Evolutionary conservation across 1,140 invertebrate genomes (phyloP), one percentile per base, ranked within the genome.

Genomic region (Nomia melanderi): DNA sequence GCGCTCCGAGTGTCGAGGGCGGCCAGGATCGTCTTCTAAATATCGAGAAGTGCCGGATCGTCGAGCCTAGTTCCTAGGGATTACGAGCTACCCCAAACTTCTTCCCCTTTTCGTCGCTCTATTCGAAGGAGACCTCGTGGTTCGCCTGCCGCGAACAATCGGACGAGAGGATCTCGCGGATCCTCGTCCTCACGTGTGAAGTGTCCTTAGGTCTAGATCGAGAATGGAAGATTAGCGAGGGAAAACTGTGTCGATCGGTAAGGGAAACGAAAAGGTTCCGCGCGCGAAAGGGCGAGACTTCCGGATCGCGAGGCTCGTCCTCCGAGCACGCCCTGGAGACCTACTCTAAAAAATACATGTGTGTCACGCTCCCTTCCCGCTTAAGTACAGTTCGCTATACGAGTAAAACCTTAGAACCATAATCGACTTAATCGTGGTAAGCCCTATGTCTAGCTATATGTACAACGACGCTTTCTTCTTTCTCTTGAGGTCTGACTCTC

Each of bases 361-460:
- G 54, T 14, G 47, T 27, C 63, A 63, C 12, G 25, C 23, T 41
- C 36, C 11, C 7, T 7, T 23, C 67, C 27, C 29, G 33, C 39
- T 65, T 74, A 66, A 56, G 63, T 67, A 75, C 73, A 47, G 14
- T 44, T 56, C 64, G 47, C 53, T 75, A 67, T 14, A 59, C 53
- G 73, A 57, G 44, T 67, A 67, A 75, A 67, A 74, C 47, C 47
- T 74, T 74, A 64, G 60, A 74, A 75, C 53, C 63, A 65, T 75
- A 59, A 75, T 56, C 47, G 20, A n/a, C 41, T 63, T 63, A 47
- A 72, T 50, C 57, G 36, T 44, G 39, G 33, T 62, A 60, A 31
- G 73, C 41, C n/a, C 57, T 76, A 74, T n/a, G 31, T 54, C 64
- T 82, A 83, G 8, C 25, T 79, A 79, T 75, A 76, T 83, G 29